Percentiles rank a stretch among this genome's conserved stretches.
Evolutionary conservation across 2,113 vertebrate genomes (phyloP).

Genomic region (Ophthalmolycus amberensis): DNA sequence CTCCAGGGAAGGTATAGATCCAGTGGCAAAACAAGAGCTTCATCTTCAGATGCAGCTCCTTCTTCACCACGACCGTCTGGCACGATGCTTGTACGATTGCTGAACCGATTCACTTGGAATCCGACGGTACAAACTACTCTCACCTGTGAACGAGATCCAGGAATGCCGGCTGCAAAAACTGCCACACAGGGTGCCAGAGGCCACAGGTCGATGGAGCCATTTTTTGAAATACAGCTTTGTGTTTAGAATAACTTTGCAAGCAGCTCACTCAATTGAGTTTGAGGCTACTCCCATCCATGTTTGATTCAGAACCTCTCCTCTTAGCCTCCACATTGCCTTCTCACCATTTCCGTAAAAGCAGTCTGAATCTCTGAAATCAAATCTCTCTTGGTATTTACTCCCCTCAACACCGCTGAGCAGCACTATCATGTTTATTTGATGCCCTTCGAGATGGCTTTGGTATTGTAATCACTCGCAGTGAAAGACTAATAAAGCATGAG

Average conservation of each 20-base stretch:
- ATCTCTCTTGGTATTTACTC: constrained; percentile 8
- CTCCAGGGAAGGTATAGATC: background rate
- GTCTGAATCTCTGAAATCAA: background rate
- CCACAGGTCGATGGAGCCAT: background rate
- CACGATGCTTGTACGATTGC: no score
- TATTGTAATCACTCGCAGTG: constrained; percentile 28
- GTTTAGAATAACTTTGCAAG: background rate
- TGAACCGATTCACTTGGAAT: background rate
- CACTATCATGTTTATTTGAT: constrained; percentile 36
- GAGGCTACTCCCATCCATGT: background rate
- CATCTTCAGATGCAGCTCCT: background rate
- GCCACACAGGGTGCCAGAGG: background rate
- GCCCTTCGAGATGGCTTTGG: constrained; percentile 25
- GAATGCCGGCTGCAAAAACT: background rate
- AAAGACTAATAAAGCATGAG: constrained; percentile 34
- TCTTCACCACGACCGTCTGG: background rate
- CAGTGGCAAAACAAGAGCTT: background rate
- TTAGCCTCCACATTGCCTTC: background rate
- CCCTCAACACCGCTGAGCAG: background rate
- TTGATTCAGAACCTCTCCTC: background rate
- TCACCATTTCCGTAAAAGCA: background rate
- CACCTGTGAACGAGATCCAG: background rate
- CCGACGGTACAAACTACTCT: background rate
- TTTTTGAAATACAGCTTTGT: background rate
- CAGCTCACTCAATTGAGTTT: background rate